A percentile compares a stretch with the other conserved stretches of the same genome.
These are phyloP conservation scores for Periophthalmodon schlosseri DNA, from an alignment of 2,113 vertebrate species.

Conservation along the genomic window DNA sequence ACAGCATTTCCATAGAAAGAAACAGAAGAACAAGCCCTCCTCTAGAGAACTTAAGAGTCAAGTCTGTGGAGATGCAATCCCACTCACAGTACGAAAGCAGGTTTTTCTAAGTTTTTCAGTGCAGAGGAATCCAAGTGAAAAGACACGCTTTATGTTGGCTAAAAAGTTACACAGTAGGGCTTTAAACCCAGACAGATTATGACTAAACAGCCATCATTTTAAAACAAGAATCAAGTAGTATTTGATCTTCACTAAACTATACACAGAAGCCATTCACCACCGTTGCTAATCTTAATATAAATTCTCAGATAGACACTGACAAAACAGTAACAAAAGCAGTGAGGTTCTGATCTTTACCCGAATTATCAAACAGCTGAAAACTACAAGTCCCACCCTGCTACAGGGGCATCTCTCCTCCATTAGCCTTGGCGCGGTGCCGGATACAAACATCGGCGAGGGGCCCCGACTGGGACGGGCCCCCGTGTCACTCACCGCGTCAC, in stretches of 20 bases:
- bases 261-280: background rate
- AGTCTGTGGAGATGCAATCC: no score
- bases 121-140: no score
- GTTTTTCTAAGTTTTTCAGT: no score
- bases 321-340: conserved; percentile 15
- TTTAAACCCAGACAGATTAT: no score
- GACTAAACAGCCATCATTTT: no score
- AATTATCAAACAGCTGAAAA: conserved; percentile 70
- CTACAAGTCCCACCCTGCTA: conserved; percentile 70
- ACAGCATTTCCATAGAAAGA: no score
- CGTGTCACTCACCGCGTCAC: conserved; percentile 72
- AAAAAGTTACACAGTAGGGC: no score
- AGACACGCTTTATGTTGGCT: no score
- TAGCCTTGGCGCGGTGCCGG: conserved; percentile 71
- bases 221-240: background rate
- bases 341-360: conserved; percentile 52
- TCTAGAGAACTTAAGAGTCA: no score
- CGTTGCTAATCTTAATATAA: background rate
- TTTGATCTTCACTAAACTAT: background rate
- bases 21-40: no score
- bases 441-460: conserved; percentile 53
- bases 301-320: background rate
- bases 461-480: conserved; percentile 62
- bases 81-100: no score
- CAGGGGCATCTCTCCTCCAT: conserved; percentile 66